phyloP scores from a whole-genome alignment of 2,797 vertebrate species.

The Kryptolebias ocellatus region DNA sequence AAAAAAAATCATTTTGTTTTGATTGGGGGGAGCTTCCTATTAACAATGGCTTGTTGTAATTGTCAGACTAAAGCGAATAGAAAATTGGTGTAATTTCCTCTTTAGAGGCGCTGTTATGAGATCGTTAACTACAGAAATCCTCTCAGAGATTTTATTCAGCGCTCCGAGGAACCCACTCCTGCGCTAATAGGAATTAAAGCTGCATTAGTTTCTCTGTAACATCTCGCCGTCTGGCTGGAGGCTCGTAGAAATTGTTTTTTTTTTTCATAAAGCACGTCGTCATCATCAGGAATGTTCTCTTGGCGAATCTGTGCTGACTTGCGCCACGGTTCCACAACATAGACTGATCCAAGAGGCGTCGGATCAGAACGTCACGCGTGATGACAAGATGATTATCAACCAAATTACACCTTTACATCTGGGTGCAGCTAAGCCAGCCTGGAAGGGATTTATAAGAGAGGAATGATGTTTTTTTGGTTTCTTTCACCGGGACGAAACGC shows the following conservation, averaged over 20 bases:
- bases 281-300: conserved; percentile 60
- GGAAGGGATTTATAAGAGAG: background rate
- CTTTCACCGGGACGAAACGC: too few species aligned
- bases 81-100: conserved; percentile 16
- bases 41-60: conserved; percentile 27
- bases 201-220: conserved; percentile 18
- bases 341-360: conserved; percentile 46
- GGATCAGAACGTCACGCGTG: conserved; percentile 27
- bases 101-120: background rate
- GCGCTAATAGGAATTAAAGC: conserved; percentile 17
- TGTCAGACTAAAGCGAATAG: conserved; percentile 16
- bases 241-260: conserved; percentile 18
- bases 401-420: conserved; percentile 3
- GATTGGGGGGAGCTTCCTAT: conserved; percentile 15
- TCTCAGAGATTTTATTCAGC: background rate
- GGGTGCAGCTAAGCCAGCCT: background rate
- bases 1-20: conserved; percentile 6
- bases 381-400: conserved; percentile 22
- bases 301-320: conserved; percentile 51
- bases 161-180: background rate
- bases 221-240: conserved; percentile 23
- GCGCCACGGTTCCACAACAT: conserved; percentile 52
- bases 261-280: conserved; percentile 40
- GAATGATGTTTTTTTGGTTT: too few species aligned
- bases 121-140: conserved; percentile 17